Evolutionary conservation across 2,888 invertebrate species (phyloP), one percentile per base, ranked within the genome.

Genomic region (Ariolimax columbianus): DNA sequence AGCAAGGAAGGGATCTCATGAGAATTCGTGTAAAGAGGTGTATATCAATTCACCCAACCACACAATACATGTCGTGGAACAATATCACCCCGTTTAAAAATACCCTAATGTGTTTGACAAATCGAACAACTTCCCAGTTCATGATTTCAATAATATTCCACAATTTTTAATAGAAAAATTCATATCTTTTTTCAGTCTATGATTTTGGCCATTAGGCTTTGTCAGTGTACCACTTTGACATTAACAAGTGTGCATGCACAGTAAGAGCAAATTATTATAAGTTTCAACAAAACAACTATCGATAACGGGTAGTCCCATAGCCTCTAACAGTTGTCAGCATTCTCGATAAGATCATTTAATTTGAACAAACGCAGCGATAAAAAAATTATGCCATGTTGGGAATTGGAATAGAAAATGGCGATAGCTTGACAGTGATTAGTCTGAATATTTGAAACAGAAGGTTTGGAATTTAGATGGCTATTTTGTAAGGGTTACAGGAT

Each of bases 291-390:
- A 36, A 38, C n/a, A 55, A 59, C 38, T 77, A 77, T 77, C 77
- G 77, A 77, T 77, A 77, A 59, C 77, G 36, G 77, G 77, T 77
- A 36, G 47, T 51, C 19, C 38, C 38, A 23, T n/a, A 2, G 72
- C 72, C n/a, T 59, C 38, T 59, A 36, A 59, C 59, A 77, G 59
- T 77, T 59, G 77, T 55, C 77, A 77, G 7, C 38, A 26, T 59
- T 1, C 36, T 38, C 36, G 36, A 38, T 38, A 38, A 43, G 23
- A 1, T n/a, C 26, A 59, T 6, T 38, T 77, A 55, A 55, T 59
- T 23, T 43, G 36, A 55, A 77, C 59, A 77, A 55, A 77, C 7
- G 36, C 36, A 59, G 38, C 36, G 14, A 38, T 23, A 77, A 26
- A 77, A 59, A 77, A 26, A 1, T 40, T 23, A 1, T 40, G 59